Percentiles rank a stretch among this genome's conserved stretches.
phyloP scores from a whole-genome alignment of 2,888 invertebrate species.

The Ormyrus nitidulus region DNA sequence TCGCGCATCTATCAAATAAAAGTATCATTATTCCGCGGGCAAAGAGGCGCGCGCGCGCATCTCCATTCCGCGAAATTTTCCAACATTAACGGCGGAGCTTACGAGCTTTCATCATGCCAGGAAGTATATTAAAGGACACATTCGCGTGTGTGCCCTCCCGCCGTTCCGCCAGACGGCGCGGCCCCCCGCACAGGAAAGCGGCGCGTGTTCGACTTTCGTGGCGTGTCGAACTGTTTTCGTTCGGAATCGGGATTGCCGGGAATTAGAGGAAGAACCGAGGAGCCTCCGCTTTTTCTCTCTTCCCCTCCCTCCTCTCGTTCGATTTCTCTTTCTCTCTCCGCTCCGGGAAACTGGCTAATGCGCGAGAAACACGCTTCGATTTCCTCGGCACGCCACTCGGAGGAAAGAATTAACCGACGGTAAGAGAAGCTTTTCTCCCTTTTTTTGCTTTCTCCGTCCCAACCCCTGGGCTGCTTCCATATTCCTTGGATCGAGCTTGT shows the following conservation, averaged over 20 bases:
- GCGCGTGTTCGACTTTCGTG: background rate
- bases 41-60: background rate
- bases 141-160: constrained; percentile 23
- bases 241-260: constrained; percentile 16
- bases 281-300: background rate
- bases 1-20: background rate
- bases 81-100: constrained; percentile 40
- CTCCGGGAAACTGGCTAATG: constrained; percentile 55
- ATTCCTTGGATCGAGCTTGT: constrained; percentile 38
- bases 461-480: background rate
- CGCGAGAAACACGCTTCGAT: constrained; percentile 57
- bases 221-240: constrained; percentile 49
- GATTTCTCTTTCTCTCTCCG: background rate
- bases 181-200: too few species aligned
- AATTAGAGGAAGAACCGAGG: constrained; percentile 3
- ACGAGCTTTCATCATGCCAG: constrained; percentile 50
- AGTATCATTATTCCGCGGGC: background rate
- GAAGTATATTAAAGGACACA: constrained; percentile 38
- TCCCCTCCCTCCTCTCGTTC: too few species aligned
- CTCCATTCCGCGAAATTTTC: constrained; percentile 30
- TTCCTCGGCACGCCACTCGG: constrained; percentile 28
- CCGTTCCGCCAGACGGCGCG: too few species aligned
- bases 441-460: background rate
- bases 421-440: constrained; percentile 14
- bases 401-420: constrained; percentile 35